Conservation (phyloP, 2,888 invertebrate species). For the Coenonympha glycerion region DNA sequence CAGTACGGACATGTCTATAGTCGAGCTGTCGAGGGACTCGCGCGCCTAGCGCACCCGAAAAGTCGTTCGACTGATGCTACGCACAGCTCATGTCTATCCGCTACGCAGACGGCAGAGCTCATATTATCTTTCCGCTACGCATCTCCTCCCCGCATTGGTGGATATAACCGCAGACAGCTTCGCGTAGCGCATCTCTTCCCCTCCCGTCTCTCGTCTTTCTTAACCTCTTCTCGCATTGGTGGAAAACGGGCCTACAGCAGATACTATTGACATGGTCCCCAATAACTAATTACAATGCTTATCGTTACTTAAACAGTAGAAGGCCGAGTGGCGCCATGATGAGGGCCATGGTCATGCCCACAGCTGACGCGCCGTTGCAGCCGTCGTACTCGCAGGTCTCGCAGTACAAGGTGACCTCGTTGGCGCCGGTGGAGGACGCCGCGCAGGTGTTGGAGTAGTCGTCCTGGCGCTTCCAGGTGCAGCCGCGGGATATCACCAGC, state of each 20-base stretch:
- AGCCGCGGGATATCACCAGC: constrained; percentile 73
- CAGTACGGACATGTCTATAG: no score
- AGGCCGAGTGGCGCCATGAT: constrained; percentile 57
- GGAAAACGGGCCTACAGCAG: constrained; percentile 25
- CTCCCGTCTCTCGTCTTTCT: no score
- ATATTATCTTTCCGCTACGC: no score
- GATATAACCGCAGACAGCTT: no score
- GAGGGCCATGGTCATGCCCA: constrained; percentile 62
- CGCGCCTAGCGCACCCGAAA: no score
- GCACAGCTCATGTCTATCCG: no score
- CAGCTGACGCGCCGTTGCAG: constrained; percentile 77
- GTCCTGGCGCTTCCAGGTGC: constrained; percentile 75
- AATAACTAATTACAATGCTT: background rate
- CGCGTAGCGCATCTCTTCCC: no score
- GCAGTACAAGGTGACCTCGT: constrained; percentile 77
- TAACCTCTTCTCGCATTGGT: no score
- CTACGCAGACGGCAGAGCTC: no score
- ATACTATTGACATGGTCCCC: constrained; percentile 26
- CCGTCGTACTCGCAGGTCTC: constrained; percentile 81
- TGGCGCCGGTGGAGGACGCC: constrained; percentile 59
- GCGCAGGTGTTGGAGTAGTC: constrained; percentile 72
- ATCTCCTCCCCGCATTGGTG: no score
- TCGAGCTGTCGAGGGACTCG: no score
- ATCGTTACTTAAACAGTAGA: constrained; percentile 58
- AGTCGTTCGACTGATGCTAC: no score